A percentile compares a stretch with the other conserved stretches of the same genome.
Conservation (phyloP, 1,140 invertebrate genomes). For the Rhagoletis zephyria region DNA sequence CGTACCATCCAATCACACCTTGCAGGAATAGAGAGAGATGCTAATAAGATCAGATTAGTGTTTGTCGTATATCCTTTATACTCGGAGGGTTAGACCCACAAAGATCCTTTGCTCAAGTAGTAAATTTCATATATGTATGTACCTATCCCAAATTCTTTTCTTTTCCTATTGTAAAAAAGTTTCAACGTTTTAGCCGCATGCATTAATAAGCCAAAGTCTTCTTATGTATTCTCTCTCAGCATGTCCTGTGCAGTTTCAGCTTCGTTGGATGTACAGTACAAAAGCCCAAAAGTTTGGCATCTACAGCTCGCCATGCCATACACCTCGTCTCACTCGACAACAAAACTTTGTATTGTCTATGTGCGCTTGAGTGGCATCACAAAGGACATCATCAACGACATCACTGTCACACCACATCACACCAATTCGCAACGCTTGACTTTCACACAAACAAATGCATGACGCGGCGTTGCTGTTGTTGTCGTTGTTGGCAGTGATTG, state of each 20-base stretch:
- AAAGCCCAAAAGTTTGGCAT: slow-evolving; percentile 1
- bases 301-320: slow-evolving; percentile 52
- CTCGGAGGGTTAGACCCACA: too few relatives aligned
- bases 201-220: background rate
- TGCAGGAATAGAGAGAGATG: too few relatives aligned
- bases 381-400: slow-evolving; percentile 60
- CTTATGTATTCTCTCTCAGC: background rate
- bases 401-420: slow-evolving; percentile 33
- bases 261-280: slow-evolving; percentile 61
- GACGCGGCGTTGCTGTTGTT: slow-evolving; percentile 2
- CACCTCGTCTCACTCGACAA: background rate
- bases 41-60: too few relatives aligned
- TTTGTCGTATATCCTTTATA: too few relatives aligned
- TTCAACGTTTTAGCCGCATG: background rate
- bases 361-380: slow-evolving; percentile 72
- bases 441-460: background rate
- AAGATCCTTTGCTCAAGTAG: too few relatives aligned
- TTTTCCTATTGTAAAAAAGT: too few relatives aligned
- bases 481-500: slow-evolving; percentile 34
- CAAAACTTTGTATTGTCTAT: slow-evolving; percentile 67
- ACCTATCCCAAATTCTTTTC: too few relatives aligned
- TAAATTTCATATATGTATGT: too few relatives aligned
- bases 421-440: slow-evolving; percentile 31
- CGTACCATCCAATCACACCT: too few relatives aligned
- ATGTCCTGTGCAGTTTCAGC: slow-evolving; percentile 60